Conservation (phyloP, 2,797 vertebrate species). For the Alosa sapidissima region DNA sequence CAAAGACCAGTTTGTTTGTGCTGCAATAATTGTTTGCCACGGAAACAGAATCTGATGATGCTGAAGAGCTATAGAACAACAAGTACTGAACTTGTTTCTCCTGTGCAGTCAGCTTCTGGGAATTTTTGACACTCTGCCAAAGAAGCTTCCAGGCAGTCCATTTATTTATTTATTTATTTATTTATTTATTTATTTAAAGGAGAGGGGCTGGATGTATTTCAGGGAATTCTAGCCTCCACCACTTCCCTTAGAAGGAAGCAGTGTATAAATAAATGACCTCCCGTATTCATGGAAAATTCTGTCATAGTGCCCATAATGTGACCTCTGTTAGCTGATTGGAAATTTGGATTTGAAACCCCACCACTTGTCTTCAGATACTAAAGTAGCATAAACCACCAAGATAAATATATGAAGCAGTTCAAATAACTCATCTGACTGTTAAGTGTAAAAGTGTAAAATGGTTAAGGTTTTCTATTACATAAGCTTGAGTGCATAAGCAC, state of each 20-base stretch:
- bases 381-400: not conserved
- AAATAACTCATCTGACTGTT: not conserved
- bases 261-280: not conserved
- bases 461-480: not conserved
- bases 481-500: slow-evolving; percentile 12
- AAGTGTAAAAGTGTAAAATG: not conserved
- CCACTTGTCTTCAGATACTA: not conserved
- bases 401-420: not conserved
- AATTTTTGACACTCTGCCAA: slow-evolving; percentile 19
- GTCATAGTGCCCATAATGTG: not conserved
- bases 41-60: slow-evolving; percentile 37
- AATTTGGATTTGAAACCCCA: not conserved
- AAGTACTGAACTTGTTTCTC: slow-evolving; percentile 56
- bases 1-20: slow-evolving; percentile 61
- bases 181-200: slow-evolving; percentile 8
- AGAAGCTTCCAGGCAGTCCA: slow-evolving; percentile 16
- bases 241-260: not conserved
- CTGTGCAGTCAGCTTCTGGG: slow-evolving; percentile 2
- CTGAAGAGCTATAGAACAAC: slow-evolving; percentile 47
- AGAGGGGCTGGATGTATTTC: not conserved
- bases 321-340: not conserved
- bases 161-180: slow-evolving; percentile 32
- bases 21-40: slow-evolving; percentile 46
- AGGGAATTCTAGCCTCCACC: not conserved
- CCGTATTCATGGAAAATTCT: not conserved